These are phyloP conservation scores for Fratercula arctica DNA, from an alignment of 2,797 vertebrate genomes.

Conservation along the genomic window DNA sequence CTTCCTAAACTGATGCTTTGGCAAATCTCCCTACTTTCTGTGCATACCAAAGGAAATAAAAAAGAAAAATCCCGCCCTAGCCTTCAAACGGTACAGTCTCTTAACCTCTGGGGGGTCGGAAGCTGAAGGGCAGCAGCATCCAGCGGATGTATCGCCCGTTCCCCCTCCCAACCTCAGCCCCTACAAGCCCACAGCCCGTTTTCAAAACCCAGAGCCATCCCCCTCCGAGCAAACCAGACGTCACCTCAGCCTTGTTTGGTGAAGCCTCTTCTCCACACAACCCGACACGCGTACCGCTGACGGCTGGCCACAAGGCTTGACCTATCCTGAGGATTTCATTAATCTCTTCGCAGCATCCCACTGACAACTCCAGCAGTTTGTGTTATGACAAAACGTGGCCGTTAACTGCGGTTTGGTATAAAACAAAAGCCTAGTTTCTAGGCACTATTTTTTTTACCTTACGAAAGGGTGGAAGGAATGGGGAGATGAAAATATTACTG, in stretches of 20 bases:
- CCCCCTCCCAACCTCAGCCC: background rate
- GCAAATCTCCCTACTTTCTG: background rate
- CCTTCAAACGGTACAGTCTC: background rate
- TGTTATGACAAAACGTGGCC: background rate
- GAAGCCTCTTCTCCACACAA: background rate
- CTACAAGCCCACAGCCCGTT: background rate
- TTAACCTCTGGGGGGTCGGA: background rate
- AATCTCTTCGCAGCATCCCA: background rate
- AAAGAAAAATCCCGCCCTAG: background rate
- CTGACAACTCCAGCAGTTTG: slow-evolving; percentile 24
- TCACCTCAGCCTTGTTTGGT: background rate
- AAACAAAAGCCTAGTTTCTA: slow-evolving; percentile 50
- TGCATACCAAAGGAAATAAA: background rate
- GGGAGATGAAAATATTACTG: slow-evolving; percentile 46
- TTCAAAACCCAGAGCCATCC: background rate
- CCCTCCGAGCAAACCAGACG: background rate
- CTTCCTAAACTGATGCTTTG: background rate
- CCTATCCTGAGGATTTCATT: slow-evolving; percentile 17
- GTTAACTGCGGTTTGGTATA: background rate
- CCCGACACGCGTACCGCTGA: background rate
- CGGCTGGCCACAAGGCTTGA: slow-evolving; percentile 9
- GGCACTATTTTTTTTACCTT: slow-evolving; percentile 41
- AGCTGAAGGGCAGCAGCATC: background rate
- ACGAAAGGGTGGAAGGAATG: slow-evolving; percentile 11
- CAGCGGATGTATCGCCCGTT: fast-evolving